Conservation (phyloP, 2,113 vertebrate species). For the Cololabis saira region DNA sequence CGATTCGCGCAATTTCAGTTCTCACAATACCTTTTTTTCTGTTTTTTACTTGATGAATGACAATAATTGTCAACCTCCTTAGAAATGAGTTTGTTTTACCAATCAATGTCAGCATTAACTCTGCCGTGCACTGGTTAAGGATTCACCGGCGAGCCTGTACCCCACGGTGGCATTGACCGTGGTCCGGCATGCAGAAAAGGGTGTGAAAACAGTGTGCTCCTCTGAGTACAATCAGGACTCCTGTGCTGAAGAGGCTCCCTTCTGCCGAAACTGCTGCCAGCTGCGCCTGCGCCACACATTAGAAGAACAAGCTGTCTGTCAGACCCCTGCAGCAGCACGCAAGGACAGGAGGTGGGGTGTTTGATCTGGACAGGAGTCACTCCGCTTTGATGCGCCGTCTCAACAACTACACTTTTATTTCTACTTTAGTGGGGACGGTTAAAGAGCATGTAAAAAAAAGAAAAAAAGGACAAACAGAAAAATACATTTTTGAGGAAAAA, state of each 20-base stretch:
- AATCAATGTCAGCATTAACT: no score
- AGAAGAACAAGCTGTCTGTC: slow-evolving; percentile 53
- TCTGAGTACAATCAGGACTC: slow-evolving; percentile 36
- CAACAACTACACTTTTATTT: neutral
- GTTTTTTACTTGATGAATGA: no score
- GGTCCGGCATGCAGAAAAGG: slow-evolving; percentile 25
- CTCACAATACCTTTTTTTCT: no score
- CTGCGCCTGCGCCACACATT: slow-evolving; percentile 57
- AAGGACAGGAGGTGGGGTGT: slow-evolving; percentile 48
- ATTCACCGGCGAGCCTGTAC: no score
- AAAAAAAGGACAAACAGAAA: neutral
- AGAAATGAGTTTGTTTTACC: no score
- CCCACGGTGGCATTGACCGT: neutral
- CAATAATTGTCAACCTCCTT: no score
- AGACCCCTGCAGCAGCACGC: slow-evolving; percentile 56
- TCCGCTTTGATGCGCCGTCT: slow-evolving; percentile 20
- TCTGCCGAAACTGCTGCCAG: slow-evolving; percentile 21
- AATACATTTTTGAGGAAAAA: neutral
- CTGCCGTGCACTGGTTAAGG: no score
- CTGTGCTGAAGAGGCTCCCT: slow-evolving; percentile 32
- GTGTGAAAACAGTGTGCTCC: slow-evolving; percentile 47
- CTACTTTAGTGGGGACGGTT: neutral
- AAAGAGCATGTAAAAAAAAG: neutral
- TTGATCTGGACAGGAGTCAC: slow-evolving; percentile 33
- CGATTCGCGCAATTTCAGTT: no score